Evolutionary conservation across 2,797 vertebrate species (phyloP), one percentile per base, ranked within the genome.

Genomic region (Luscinia megarhynchos): DNA sequence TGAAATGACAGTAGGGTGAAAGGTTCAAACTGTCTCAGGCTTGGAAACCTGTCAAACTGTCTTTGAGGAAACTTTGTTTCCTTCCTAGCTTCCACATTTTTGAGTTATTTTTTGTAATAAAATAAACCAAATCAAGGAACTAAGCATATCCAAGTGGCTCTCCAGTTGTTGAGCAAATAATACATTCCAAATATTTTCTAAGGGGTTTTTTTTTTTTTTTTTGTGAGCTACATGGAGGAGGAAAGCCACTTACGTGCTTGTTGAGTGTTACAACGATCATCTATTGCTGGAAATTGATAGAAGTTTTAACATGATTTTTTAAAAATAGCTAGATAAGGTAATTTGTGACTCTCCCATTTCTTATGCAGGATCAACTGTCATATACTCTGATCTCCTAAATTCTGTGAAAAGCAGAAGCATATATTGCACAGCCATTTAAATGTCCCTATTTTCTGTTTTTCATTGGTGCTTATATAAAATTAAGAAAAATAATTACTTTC

Each of bases 351-450:
- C 53, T 95, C 10, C 16, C 29, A 29, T 0, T 64, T 67, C 8
- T 24, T 48, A 22, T 0, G 3, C 23, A 23, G 13, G 9, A 53
- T 38, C 0, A 1, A 7, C n/a, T 72, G 19, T n/a, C 12, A 3
- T 41, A 58, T 57, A 32, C 50, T 88, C 38, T 55, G 10, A 34
- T 76, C 40, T 55, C 38, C 41, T 59, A 3, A 62, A 38, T n/a
- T 69, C 14, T 62, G 66, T 85, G 51, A 70, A 74, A 89, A 83
- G 36, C 24, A 55, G 78, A 76, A 89, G 6, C 21, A 5, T 73
- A 32, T 46, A 22, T 91, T 84, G 34, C 36, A 46, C 30, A 79
- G 29, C 13, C 12, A 27, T 76, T 66, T 76, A 64, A 61, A 61
- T 76, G 14, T 46, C 45, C 45, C 3, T 73, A 6, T 40, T 18